These are phyloP conservation scores for Apostichopus leukothele DNA, from an alignment of 53 echinoderm and acorn worm species.

Conservation along the genomic window DNA sequence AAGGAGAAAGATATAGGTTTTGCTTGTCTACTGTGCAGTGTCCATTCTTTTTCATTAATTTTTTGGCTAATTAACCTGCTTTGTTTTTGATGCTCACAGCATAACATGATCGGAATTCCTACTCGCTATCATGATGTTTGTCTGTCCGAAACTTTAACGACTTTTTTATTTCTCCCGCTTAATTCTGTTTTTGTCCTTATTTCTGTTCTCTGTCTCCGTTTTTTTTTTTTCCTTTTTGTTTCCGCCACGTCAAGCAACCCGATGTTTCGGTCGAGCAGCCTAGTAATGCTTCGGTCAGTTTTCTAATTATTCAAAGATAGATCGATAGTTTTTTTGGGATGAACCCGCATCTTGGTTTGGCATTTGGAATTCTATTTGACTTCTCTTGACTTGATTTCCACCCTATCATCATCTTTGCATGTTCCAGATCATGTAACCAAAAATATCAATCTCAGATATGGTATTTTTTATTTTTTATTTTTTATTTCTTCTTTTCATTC, in stretches of 20 bases:
- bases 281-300: constrained; percentile 7
- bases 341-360: no score
- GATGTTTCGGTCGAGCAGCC: constrained; percentile 18
- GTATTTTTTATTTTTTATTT: no score
- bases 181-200: background rate
- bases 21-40: no score
- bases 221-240: background rate
- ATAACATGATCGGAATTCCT: no score
- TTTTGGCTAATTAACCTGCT: no score
- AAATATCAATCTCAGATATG: no score
- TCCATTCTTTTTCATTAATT: no score
- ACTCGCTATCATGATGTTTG: no score
- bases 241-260: constrained; percentile 6
- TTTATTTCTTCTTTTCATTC: no score
- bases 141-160: background rate
- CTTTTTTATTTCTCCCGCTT: background rate
- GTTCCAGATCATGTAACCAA: background rate
- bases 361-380: background rate
- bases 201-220: background rate
- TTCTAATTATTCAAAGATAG: background rate
- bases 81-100: no score
- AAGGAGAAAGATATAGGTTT: no score
- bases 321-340: background rate
- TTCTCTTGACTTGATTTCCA: background rate
- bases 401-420: background rate